Evolutionary conservation across 1,140 invertebrate genomes (phyloP).

Genomic region (Limonius californicus): DNA sequence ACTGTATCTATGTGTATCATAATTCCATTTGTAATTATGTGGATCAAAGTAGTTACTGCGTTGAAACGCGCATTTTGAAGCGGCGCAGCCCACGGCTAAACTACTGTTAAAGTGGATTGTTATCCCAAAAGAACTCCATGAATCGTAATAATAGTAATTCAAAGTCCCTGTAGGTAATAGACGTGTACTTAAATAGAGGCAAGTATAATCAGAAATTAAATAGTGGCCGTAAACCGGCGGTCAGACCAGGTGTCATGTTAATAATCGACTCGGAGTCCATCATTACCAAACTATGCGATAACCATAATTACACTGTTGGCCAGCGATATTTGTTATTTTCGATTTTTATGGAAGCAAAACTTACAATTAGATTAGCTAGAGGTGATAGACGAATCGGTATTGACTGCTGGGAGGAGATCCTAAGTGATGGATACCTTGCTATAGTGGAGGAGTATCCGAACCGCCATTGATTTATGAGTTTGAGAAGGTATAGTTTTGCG

Average conservation of each 20-base stretch:
- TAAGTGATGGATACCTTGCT: neutral
- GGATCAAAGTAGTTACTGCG: neutral
- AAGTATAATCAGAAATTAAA: constrained; percentile 4
- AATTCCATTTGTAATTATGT: neutral
- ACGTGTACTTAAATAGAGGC: constrained; percentile 20
- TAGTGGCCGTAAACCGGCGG: constrained; percentile 7
- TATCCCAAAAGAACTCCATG: constrained; percentile 1
- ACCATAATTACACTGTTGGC: constrained; percentile 19
- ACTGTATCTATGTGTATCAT: neutral
- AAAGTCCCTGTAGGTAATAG: constrained; percentile 7
- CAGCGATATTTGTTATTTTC: constrained; percentile 23
- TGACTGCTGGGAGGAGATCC: constrained; percentile 19
- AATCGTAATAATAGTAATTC: constrained; percentile 22
- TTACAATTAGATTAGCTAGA: constrained; percentile 7
- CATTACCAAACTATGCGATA: constrained; percentile 21
- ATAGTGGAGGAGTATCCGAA: too few species aligned
- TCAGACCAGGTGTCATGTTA: constrained; percentile 19
- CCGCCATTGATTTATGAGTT: too few species aligned
- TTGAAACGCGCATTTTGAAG: neutral
- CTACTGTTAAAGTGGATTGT: constrained; percentile 1
- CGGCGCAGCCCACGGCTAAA: neutral
- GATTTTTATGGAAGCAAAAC: constrained; percentile 22
- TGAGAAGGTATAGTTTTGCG: too few species aligned
- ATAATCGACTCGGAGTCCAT: constrained; percentile 11
- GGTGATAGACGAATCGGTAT: constrained; percentile 17